These are phyloP conservation scores for Scomber scombrus DNA, from an alignment of 2,113 vertebrate genomes.

Conservation along the genomic window DNA sequence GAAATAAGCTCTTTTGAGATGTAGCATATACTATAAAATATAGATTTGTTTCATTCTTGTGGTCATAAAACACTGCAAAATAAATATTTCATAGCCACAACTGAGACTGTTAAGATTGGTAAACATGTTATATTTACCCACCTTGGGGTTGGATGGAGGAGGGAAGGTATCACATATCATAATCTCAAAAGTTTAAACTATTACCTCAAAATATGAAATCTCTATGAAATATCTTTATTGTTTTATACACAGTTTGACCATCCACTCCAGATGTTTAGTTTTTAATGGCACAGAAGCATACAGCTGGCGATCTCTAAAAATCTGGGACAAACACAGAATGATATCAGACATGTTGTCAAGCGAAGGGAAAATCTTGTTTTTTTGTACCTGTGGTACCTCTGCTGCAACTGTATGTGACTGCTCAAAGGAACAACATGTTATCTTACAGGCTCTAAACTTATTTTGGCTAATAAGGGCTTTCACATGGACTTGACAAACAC, in stretches of 20 bases:
- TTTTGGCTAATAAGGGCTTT: not conserved
- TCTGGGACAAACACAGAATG: conserved; percentile 21
- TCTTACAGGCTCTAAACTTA: not conserved
- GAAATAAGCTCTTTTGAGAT: not conserved
- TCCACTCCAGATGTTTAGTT: not conserved
- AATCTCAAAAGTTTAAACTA: no score
- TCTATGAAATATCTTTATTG: not conserved
- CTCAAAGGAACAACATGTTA: not conserved
- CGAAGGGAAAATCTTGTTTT: conserved; percentile 1
- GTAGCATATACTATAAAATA: conserved; percentile 5
- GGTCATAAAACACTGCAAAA: not conserved
- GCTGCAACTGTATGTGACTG: conserved; percentile 11
- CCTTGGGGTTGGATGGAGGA: no score
- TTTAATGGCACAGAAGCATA: not conserved
- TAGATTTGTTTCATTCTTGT: conserved; percentile 15
- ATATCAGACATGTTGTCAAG: conserved; percentile 21
- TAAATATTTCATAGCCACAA: conserved; percentile 25
- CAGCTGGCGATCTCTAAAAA: not conserved
- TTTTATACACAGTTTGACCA: conserved; percentile 14
- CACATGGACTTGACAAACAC: conserved; percentile 8
- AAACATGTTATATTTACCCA: no score
- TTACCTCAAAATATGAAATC: no score
- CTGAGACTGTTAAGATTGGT: no score
- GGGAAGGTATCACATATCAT: no score
- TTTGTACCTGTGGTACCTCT: conserved; percentile 12